Evolutionary conservation across 2,113 vertebrate genomes (phyloP).

Genomic region (Neodon shergylaensis): DNA sequence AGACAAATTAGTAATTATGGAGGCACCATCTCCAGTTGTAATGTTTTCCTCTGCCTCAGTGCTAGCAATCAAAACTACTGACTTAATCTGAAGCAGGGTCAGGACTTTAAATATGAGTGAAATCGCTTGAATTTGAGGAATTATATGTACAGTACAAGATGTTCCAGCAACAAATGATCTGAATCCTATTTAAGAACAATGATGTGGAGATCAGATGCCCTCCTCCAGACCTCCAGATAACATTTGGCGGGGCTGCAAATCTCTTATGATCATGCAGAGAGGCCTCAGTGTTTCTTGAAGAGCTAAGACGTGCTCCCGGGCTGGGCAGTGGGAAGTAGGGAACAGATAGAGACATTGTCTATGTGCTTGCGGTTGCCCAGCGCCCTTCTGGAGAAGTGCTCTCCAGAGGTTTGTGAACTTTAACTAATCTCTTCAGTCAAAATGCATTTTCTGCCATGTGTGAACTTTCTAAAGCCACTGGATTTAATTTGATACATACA

Average conservation of each 20-base stretch:
- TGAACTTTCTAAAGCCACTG: constrained; percentile 17
- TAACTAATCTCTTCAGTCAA: constrained; percentile 21
- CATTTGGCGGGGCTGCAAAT: not conserved
- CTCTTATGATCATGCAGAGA: not conserved
- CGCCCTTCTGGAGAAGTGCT: not conserved
- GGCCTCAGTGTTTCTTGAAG: not conserved
- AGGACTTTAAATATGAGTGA: constrained; percentile 48
- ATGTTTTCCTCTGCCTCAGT: constrained; percentile 60
- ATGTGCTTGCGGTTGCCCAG: not conserved
- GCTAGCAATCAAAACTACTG: constrained; percentile 55
- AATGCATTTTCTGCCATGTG: not conserved
- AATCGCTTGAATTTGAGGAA: constrained; percentile 58
- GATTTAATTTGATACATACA: not conserved
- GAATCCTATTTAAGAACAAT: constrained; percentile 37
- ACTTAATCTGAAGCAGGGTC: constrained; percentile 7
- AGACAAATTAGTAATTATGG: constrained; percentile 62
- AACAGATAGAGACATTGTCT: not conserved
- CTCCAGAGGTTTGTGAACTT: not conserved
- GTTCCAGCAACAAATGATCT: constrained; percentile 14
- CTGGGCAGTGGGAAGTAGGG: not conserved
- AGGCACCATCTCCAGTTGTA: constrained; percentile 46
- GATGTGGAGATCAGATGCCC: not conserved
- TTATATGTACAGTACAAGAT: constrained; percentile 48
- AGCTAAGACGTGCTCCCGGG: not conserved
- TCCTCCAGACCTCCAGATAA: not conserved